A percentile compares a stretch with the other conserved stretches of the same genome.
phyloP scores from a whole-genome alignment of 1,140 invertebrate genomes.

The Diprion similis region DNA sequence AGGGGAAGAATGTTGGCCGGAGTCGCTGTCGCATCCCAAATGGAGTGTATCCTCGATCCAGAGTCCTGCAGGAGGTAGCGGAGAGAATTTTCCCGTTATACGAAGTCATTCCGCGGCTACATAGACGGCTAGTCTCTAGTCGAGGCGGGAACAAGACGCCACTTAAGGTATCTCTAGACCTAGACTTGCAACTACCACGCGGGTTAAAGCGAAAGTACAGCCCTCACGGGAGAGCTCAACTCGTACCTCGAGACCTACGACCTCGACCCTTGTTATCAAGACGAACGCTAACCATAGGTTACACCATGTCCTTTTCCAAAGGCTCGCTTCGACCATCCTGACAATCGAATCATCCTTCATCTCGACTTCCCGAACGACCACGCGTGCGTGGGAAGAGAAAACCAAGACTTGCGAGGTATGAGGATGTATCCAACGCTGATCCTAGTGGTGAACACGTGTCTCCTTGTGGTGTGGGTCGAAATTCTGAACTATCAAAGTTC shows the following conservation, averaged over 20 bases:
- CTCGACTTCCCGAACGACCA: too few species aligned
- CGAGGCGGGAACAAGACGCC: neutral
- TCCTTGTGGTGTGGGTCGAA: too few species aligned
- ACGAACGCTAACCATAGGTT: neutral
- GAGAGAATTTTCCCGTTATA: neutral
- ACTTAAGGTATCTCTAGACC: neutral
- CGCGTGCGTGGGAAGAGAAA: too few species aligned
- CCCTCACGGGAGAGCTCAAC: neutral
- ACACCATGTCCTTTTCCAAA: neutral
- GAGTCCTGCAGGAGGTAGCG: neutral
- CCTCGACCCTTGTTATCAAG: constrained; percentile 5
- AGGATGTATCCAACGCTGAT: too few species aligned
- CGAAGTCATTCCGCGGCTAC: neutral
- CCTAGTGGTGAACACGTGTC: too few species aligned
- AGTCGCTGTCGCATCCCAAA: neutral
- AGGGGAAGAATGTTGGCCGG: neutral
- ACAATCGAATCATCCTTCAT: too few species aligned
- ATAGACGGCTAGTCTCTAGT: neutral
- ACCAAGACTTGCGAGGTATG: too few species aligned
- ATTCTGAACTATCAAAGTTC: too few species aligned
- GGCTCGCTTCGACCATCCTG: too few species aligned
- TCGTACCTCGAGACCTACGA: constrained; percentile 4
- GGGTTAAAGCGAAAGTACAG: constrained; percentile 5
- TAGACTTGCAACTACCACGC: neutral
- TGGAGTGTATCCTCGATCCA: neutral